Conservation (phyloP, 1,140 invertebrate genomes). For the Aphelenchoides fujianensis region DNA sequence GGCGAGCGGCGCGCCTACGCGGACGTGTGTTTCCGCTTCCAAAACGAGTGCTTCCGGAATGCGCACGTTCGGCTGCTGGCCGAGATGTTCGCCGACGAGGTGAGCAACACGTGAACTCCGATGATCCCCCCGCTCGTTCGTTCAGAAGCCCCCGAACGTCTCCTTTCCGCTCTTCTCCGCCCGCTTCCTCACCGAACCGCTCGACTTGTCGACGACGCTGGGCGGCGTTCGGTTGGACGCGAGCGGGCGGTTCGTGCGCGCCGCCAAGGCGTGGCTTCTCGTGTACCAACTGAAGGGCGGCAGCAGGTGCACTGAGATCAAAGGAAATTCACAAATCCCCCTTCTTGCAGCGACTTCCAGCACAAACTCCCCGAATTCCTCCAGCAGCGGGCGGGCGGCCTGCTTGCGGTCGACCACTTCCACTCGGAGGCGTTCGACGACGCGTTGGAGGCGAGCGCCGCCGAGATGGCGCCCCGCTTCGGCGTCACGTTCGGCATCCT, state of each 20-base stretch:
- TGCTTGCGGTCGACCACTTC: conserved; percentile 46
- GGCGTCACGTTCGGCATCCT: conserved; percentile 50
- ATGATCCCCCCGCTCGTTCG: neutral
- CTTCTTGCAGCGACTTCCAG: conserved; percentile 47
- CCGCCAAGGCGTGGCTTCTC: conserved; percentile 46
- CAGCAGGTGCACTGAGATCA: conserved; percentile 20
- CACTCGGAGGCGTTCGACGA: conserved; percentile 54
- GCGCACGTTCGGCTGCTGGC: conserved; percentile 44
- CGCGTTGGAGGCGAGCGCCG: conserved; percentile 46
- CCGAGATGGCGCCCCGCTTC: conserved; percentile 46
- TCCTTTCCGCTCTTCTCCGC: conserved; percentile 44
- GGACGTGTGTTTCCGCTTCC: conserved; percentile 48
- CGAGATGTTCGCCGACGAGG: conserved; percentile 43
- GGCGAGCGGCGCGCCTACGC: conserved; percentile 36
- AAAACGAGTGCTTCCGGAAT: conserved; percentile 53
- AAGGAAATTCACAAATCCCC: no score
- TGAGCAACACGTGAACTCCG: conserved; percentile 8
- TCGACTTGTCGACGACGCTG: conserved; percentile 43
- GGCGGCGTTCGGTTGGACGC: conserved; percentile 38
- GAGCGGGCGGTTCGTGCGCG: conserved; percentile 20
- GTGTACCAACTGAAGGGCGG: conserved; percentile 48
- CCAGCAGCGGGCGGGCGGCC: neutral
- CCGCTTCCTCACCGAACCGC: conserved; percentile 40
- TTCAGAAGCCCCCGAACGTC: conserved; percentile 46
- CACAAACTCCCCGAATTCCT: conserved; percentile 17